Base-by-base conservation (phyloP, 2,888 invertebrate species). In the Macrophya annulata region DNA sequence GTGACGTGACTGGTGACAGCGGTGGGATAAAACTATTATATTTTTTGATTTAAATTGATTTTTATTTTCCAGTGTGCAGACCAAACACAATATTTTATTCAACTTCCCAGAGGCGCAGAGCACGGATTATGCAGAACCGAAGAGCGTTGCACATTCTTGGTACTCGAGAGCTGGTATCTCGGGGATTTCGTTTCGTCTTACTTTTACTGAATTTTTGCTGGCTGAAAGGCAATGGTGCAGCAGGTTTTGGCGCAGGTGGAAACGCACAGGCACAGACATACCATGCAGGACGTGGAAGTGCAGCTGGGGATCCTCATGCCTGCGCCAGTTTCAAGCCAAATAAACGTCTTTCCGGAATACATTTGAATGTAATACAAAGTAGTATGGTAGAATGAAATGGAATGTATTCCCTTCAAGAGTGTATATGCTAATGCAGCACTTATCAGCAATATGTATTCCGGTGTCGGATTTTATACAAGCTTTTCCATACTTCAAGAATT, bases 301-400 rank as follows among this genome's bases (percentile, higher is more conserved):
- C 74, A 74, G 74, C 68, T 68, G 51, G 77, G 51, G 51, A 77
- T 31, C 31, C 77, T 77, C 15, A 31, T 15, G 71, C 72, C 72
- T 10, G 45, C 72, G 45, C 72, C 31, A 77, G 21, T 62, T 43
- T 9, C 12, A 84, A 84, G 68, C 86, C 85, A 85, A 87, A 86
- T 87, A 86, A 88, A 87, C 86, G 87, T 88, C 87, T 86, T 85
- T 85, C 82, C 85, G 25, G 88, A 90, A 90, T 90, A 90, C 88
- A 90, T 91, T 91, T 90, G 87, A 90, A 90, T 90, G 86, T 88
- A 88, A 89, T 89, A 89, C 88, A 85, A 84, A 84, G 85, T 74
- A 83, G 59, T 51, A 62, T 59, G 62, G 59, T 51, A 43, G 81
- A 43, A 62, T 62, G 51, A 51, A 74, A 59, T 65, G 83, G 85